Percentiles rank a stretch among this genome's conserved stretches.
These are phyloP conservation scores for Amblyjoppa fuscipennis DNA, from an alignment of 2,888 invertebrate genomes.

Conservation along the genomic window DNA sequence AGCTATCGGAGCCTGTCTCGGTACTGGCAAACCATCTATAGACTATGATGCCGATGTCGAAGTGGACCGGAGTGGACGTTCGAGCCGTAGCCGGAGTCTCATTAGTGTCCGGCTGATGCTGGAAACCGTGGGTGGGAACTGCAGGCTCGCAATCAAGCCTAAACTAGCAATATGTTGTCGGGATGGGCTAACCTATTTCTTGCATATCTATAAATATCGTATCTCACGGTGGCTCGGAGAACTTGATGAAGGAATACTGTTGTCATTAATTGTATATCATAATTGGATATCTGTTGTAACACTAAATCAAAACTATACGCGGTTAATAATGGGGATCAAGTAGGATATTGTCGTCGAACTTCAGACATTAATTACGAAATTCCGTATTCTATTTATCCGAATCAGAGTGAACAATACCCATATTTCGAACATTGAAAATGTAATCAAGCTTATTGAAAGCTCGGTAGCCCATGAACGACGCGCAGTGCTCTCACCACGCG, in stretches of 20 bases:
- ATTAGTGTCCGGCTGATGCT: constrained; percentile 29
- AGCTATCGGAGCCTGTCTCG: constrained; percentile 45
- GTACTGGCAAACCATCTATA: constrained; percentile 34
- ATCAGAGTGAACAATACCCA: background rate
- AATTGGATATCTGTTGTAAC: background rate
- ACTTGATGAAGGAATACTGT: constrained; percentile 2
- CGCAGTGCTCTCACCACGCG: background rate
- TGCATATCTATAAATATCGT: constrained; percentile 24
- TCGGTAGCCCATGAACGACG: background rate
- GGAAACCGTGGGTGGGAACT: constrained; percentile 31
- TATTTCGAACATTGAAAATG: background rate
- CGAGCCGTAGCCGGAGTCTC: constrained; percentile 31
- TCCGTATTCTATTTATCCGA: background rate
- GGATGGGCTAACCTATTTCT: constrained; percentile 46
- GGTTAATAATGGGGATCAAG: background rate
- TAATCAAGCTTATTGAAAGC: constrained; percentile 11
- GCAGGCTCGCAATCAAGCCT: constrained; percentile 53
- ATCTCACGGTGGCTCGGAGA: constrained; percentile 11
- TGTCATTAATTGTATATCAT: background rate
- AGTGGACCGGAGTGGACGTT: constrained; percentile 23
- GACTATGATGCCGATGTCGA: constrained; percentile 12
- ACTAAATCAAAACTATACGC: background rate
- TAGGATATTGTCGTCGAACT: background rate
- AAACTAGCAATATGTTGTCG: constrained; percentile 60
- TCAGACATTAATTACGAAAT: background rate